Conservation (phyloP, 2,888 invertebrate genomes). For the Tipula confusa region DNA sequence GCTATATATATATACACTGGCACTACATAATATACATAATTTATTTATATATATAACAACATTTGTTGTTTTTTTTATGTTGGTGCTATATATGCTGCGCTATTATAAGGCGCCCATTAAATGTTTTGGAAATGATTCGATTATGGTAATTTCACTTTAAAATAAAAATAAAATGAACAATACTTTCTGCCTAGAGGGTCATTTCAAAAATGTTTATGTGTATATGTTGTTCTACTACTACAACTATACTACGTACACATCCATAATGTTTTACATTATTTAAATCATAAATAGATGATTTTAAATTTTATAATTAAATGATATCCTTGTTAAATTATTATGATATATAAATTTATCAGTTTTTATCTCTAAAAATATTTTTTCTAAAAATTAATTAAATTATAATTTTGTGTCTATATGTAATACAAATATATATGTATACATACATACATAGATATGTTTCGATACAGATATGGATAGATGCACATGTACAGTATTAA, state of each 20-base stretch:
- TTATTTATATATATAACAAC: not conserved
- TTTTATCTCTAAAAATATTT: not conserved
- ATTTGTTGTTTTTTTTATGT: too few species aligned
- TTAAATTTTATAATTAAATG: not conserved
- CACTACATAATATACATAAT: not conserved
- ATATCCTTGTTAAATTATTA: not conserved
- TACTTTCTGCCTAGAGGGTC: not conserved
- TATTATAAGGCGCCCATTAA: not conserved
- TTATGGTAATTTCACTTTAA: conserved; percentile 6
- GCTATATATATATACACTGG: not conserved
- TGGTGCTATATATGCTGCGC: not conserved
- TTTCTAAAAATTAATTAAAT: not conserved
- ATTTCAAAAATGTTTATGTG: not conserved
- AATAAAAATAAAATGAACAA: not conserved
- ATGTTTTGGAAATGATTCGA: conserved; percentile 6
- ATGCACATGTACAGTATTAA: not conserved
- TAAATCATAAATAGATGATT: not conserved
- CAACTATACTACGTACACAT: too few species aligned
- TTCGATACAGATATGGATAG: not conserved
- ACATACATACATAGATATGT: not conserved
- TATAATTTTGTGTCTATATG: not conserved
- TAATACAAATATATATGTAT: not conserved
- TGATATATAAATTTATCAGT: too few species aligned
- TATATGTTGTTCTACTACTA: too few species aligned
- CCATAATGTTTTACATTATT: too few species aligned